Evolutionary conservation across 1,140 invertebrate species (phyloP), one percentile per base, ranked within the genome.

Genomic region (Caerostris extrusa): DNA sequence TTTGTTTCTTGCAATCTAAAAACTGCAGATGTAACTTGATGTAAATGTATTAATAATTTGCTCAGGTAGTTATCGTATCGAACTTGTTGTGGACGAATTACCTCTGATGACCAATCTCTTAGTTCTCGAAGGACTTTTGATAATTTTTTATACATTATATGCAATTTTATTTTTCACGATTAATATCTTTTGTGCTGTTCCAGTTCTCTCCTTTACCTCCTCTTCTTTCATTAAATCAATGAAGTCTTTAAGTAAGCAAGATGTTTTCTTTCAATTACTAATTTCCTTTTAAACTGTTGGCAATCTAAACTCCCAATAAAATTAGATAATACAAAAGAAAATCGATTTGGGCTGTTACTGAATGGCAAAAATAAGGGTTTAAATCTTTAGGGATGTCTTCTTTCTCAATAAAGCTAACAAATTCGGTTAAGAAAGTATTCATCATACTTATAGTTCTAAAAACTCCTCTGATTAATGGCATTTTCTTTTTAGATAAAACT

Each of bases 1-100:
- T 86, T n/a, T 94, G 89, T 17, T 91, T 90, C 61, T 90, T 90
- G 34, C 93, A 94, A 69, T 94, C 89, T 53, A 94, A 71, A n/a
- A 53, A 91, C 81, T 58, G 93, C 93, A 71, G 88, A 56, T 5
- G 93, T 90, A 19, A 94, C 93, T 60, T 94, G 93, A 85, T 91
- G 88, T 17, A 94, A 61, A 61, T 94, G 93, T 61, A 71, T 71
- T 8, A 86, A 85, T 69, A 94, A 50, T 8, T 86, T 94, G 17
- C 89, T 94, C 10, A 94, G 67, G 86, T 90, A 94, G 60, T 94
- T 91, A 60, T 86, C 64, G 60, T 90, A 94, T 17, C 17, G 67
- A 5, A 60, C 10, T n/a, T 56, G 60, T 58, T 85, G 77, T 12
- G 92, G 92, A 3, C 85, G 67, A 89, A 93, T 88, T 61, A 17